These are phyloP conservation scores for Cinclus cinclus DNA, from an alignment of 2,113 vertebrate species.

Conservation along the genomic window DNA sequence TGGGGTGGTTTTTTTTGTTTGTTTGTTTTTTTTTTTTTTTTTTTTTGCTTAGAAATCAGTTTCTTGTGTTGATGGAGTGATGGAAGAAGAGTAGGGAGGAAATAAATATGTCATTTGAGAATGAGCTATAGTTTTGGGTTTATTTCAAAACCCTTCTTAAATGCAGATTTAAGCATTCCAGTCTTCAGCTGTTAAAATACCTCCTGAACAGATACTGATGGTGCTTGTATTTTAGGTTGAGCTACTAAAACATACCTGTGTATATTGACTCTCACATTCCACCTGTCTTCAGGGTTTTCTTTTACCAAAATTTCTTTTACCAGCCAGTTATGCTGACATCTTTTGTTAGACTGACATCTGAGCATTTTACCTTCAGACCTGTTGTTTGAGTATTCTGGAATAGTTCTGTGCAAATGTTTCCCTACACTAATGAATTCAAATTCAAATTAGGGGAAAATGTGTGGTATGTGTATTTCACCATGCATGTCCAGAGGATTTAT, in stretches of 20 bases:
- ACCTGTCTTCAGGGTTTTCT: not conserved
- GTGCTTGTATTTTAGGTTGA: not conserved
- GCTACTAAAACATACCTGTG: not conserved
- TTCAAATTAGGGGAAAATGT: not conserved
- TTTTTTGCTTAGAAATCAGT: not conserved
- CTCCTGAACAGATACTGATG: not conserved
- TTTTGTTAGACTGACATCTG: not conserved
- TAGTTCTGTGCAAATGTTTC: not conserved
- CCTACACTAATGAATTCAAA: not conserved
- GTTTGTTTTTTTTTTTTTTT: not conserved
- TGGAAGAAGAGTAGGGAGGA: not conserved
- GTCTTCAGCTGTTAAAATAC: not conserved
- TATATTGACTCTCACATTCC: not conserved
- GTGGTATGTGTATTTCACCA: fast-evolving
- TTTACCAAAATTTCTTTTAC: not conserved
- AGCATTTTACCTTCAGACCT: not conserved
- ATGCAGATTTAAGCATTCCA: not conserved
- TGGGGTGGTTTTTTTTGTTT: not conserved
- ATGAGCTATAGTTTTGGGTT: not conserved
- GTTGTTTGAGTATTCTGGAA: not conserved
- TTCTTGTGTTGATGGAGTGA: not conserved
- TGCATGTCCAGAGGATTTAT: not conserved
- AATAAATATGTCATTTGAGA: not conserved
- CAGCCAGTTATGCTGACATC: not conserved
- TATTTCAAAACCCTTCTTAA: not conserved